These are phyloP conservation scores for Eubasilissa splendida DNA, from an alignment of 2,888 invertebrate genomes.

Conservation along the genomic window DNA sequence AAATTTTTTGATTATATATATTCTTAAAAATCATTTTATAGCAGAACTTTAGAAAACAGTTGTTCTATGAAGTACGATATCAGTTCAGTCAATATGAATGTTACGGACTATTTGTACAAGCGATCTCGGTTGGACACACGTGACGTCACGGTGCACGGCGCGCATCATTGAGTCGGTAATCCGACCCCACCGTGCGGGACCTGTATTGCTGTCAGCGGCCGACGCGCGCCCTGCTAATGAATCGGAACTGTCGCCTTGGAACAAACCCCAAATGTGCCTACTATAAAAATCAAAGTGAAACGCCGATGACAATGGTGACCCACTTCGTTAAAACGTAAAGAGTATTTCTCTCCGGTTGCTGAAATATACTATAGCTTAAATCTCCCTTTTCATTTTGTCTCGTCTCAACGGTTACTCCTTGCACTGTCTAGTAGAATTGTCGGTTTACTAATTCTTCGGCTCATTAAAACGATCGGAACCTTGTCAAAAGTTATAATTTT, in stretches of 20 bases:
- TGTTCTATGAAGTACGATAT: not conserved
- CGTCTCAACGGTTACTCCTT: too few relatives aligned
- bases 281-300: not conserved
- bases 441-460: too few relatives aligned
- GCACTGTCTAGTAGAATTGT: too few relatives aligned
- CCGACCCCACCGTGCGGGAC: slow-evolving; percentile 10
- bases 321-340: not conserved
- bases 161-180: slow-evolving; percentile 6
- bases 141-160: slow-evolving; percentile 1
- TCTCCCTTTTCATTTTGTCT: too few relatives aligned
- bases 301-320: not conserved
- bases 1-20: too few relatives aligned
- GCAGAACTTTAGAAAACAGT: too few relatives aligned
- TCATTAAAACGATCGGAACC: too few relatives aligned
- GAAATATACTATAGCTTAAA: too few relatives aligned
- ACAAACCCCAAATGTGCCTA: not conserved
- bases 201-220: slow-evolving; percentile 28
- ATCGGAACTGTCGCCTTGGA: not conserved
- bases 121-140: not conserved
- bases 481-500: too few relatives aligned
- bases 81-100: not conserved
- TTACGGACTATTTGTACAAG: not conserved
- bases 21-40: too few relatives aligned
- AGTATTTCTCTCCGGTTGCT: not conserved
- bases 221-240: slow-evolving; percentile 35